A percentile compares a stretch with the other conserved stretches of the same genome.
Evolutionary conservation across 2,113 vertebrate genomes (phyloP).

Genomic region (Dendrocopos noguchii): DNA sequence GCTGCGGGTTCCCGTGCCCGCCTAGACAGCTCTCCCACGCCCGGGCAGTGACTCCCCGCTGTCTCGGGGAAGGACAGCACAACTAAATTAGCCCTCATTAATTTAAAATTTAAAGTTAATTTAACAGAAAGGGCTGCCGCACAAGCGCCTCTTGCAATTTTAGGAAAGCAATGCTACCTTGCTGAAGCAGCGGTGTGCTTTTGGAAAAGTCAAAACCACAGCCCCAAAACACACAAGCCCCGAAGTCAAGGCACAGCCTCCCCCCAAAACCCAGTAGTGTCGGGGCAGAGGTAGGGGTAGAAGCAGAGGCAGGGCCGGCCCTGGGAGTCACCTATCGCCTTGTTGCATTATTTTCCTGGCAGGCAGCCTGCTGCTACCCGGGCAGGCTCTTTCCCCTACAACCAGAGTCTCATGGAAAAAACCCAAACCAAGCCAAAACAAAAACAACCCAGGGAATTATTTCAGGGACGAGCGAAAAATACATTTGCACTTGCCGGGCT

Average conservation of each 20-base stretch:
- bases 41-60: constrained; percentile 27
- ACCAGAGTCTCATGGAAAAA: neutral
- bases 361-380: neutral
- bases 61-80: neutral
- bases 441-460: neutral
- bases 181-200: neutral
- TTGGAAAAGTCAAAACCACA: neutral
- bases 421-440: too few species aligned
- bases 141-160: neutral
- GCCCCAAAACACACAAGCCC: neutral
- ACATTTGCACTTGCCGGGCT: neutral
- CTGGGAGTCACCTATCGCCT: neutral
- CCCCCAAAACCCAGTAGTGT: neutral
- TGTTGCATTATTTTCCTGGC: neutral
- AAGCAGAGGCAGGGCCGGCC: neutral
- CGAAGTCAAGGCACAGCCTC: neutral
- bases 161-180: neutral
- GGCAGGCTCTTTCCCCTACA: neutral
- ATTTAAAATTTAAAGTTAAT: neutral
- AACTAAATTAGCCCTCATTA: neutral
- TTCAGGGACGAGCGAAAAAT: neutral
- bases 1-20: neutral
- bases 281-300: neutral
- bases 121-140: neutral
- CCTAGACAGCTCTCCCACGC: constrained; percentile 4